phyloP scores from a whole-genome alignment of 2,113 vertebrate genomes.

The Cromileptes altivelis region DNA sequence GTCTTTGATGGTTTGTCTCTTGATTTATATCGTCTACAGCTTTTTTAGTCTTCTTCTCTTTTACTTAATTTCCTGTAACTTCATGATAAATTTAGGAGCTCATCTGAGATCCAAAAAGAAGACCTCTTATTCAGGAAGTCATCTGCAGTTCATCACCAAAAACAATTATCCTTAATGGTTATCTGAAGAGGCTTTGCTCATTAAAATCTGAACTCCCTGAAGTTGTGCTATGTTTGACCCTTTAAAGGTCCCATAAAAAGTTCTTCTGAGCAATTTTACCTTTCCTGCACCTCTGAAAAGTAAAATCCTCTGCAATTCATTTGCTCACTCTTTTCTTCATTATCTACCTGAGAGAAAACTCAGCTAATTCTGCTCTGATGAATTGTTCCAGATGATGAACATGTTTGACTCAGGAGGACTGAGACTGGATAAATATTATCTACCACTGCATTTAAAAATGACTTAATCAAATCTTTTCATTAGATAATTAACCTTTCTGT shows the following conservation, averaged over 20 bases:
- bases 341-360: not conserved
- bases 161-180: not conserved
- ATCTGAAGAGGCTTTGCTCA: not conserved
- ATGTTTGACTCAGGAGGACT: not conserved
- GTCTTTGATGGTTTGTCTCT: not conserved
- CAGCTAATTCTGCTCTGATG: slow-evolving; percentile 21
- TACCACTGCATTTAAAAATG: not conserved
- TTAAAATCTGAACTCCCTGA: not conserved
- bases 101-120: not conserved
- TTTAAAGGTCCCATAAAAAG: not conserved
- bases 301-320: slow-evolving; percentile 2
- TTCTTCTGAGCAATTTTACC: slow-evolving; percentile 5
- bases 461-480: slow-evolving; percentile 8
- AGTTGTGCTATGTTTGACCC: not conserved
- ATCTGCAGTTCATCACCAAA: not conserved
- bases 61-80: not conserved
- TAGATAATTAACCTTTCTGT: slow-evolving; percentile 36
- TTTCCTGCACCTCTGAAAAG: slow-evolving; percentile 9
- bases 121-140: not conserved
- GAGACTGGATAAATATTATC: slow-evolving; percentile 42
- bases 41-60: too few relatives aligned
- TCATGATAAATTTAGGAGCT: not conserved
- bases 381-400: slow-evolving; percentile 9
- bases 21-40: not conserved
- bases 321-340: slow-evolving; percentile 19